Conservation (phyloP, 2,888 invertebrate genomes). For the Gnatocerus cornutus region DNA sequence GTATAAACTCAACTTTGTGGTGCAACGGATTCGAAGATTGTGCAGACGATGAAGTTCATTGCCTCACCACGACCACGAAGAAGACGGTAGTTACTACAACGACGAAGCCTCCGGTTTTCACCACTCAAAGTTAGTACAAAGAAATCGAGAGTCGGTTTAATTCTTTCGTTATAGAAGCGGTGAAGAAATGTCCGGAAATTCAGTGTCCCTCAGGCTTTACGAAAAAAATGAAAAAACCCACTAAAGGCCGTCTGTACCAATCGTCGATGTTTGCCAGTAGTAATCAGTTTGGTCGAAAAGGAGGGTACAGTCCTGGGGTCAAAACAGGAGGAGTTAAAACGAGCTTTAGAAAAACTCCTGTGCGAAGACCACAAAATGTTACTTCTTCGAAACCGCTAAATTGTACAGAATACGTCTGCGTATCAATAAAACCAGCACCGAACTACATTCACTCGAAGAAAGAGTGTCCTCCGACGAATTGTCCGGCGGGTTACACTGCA, state of each 20-base stretch:
- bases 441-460: constrained; percentile 58
- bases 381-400: constrained; percentile 22
- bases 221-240: constrained; percentile 18
- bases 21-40: constrained; percentile 89
- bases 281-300: background rate
- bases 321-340: constrained; percentile 5
- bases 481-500: constrained; percentile 70
- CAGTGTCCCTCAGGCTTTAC: constrained; percentile 61
- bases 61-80: constrained; percentile 67
- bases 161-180: constrained; percentile 47
- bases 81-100: constrained; percentile 53
- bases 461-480: constrained; percentile 70
- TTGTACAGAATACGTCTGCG: constrained; percentile 75
- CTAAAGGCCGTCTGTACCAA: constrained; percentile 24
- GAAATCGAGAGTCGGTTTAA: background rate
- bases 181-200: constrained; percentile 69
- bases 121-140: constrained; percentile 22
- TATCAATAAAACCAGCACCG: constrained; percentile 72
- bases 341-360: background rate
- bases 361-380: constrained; percentile 20
- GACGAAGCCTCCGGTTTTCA: constrained; percentile 9
- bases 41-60: constrained; percentile 85
- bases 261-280: constrained; percentile 39
- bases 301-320: constrained; percentile 6
- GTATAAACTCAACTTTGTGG: constrained; percentile 82